Base-by-base conservation (phyloP, 1,140 invertebrate species). In the Sinella curviseta region DNA sequence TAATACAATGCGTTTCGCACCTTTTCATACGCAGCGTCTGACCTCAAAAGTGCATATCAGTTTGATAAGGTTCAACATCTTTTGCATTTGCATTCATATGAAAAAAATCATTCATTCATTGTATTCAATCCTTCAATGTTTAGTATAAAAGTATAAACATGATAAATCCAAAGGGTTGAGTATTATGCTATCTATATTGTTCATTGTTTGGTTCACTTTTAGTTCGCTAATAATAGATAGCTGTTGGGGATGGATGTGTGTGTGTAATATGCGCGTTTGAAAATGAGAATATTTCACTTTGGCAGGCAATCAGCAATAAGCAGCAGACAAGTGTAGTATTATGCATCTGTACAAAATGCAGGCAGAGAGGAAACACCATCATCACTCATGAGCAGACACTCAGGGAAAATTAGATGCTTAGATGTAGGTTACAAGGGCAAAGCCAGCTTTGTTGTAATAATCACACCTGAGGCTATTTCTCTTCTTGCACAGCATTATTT, bases 381-480 rank as follows among this genome's bases (percentile, higher is more conserved):
- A 48, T 48, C 39, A 48, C 20, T 20, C 20, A 48, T 48, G 39
- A 65, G 57, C 57, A 65, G 57, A 65, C 57, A 65, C 8, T 20
- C 4, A 65, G 57, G 57, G 57, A 65, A 65, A 65, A 70, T 70
- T 24, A 70, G 65, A 70, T 70, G 26, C 2, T 70, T 31, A 70
- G 65, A 70, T 70, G 65, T 70, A 70, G 65, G 65, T 70, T 70
- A 70, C 65, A 70, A 70, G 65, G 65, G 65, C 65, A 70, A 33
- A 70, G 65, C 24, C 65, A 70, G 65, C 65, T 70, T 70, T 70
- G 65, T 70, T 31, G 31, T 70, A 14, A 31, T 30, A 31, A 70
- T 70, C 16, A 65, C 26, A 65, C 57, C 57, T 65, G 8, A 65
- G 57, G 57, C 57, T 65, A 65, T 26, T n/a, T n/a, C n/a, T n/a